A percentile compares a stretch with the other conserved stretches of the same genome.
Evolutionary conservation across 2,888 invertebrate species (phyloP).

Genomic region (Drosophila nigritarsus): DNA sequence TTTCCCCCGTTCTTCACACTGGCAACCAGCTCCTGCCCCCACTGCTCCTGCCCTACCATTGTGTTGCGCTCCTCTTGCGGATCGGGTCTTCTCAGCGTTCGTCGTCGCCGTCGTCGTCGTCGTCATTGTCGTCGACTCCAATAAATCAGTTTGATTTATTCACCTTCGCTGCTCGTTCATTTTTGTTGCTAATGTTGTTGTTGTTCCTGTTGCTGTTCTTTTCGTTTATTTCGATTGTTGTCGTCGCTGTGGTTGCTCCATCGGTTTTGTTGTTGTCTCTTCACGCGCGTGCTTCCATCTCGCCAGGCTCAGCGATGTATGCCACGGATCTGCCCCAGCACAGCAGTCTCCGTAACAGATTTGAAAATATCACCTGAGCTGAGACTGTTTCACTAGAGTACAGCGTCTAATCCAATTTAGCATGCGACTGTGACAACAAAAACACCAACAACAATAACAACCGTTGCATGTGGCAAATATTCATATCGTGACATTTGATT

Average conservation of each 20-base stretch:
- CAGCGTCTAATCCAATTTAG: slow-evolving; percentile 68
- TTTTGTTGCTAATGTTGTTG: slow-evolving; percentile 62
- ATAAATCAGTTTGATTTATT: slow-evolving; percentile 82
- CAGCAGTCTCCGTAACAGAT: not conserved
- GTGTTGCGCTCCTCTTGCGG: slow-evolving; percentile 41
- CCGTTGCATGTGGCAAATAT: slow-evolving; percentile 60
- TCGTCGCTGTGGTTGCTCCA: slow-evolving; percentile 53
- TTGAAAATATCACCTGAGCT: slow-evolving; percentile 64
- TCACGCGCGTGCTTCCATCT: slow-evolving; percentile 74
- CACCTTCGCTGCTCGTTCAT: slow-evolving; percentile 57
- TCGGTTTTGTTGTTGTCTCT: slow-evolving; percentile 56
- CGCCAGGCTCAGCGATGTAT: slow-evolving; percentile 45
- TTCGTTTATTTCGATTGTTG: slow-evolving; percentile 69
- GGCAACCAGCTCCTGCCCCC: not conserved
- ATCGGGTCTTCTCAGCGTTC: slow-evolving; percentile 36
- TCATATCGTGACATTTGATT: slow-evolving; percentile 80
- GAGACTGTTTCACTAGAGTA: slow-evolving; percentile 6
- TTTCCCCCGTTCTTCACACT: slow-evolving; percentile 41
- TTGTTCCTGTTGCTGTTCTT: slow-evolving; percentile 28
- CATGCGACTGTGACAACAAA: slow-evolving; percentile 32
- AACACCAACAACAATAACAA: slow-evolving; percentile 17
- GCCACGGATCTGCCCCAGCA: slow-evolving; percentile 27
- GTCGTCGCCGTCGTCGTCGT: slow-evolving; percentile 33
- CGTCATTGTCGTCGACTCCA: slow-evolving; percentile 73
- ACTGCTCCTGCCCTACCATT: slow-evolving; percentile 35